Base-by-base conservation (phyloP, 1,140 invertebrate species). In the Hydropsyche tenuis region DNA sequence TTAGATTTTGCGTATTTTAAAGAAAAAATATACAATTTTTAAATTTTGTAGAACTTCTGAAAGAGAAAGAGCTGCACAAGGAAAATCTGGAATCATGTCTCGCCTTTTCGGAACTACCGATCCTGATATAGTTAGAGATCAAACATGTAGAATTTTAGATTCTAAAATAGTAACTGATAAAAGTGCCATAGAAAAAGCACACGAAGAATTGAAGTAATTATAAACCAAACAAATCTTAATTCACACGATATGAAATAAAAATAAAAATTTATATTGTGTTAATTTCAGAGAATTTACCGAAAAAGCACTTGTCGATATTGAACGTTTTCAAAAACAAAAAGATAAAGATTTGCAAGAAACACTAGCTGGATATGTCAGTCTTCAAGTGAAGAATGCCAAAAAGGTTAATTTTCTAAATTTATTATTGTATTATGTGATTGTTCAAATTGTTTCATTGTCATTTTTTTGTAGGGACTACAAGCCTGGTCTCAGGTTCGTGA, bases 371-470 rank as follows among this genome's bases (percentile, higher is more conserved):
- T 94, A 92, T 82, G 91, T 92, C 68, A 86, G 91, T 65, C 83
- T 94, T 77, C 92, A 94, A 84, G 90, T 93, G 68, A 93, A 94
- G 85, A 87, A 91, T 78, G 90, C 92, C 66, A 91, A 90, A 86
- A 94, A 93, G 90, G 92, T 94, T 84, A 46, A 25, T 18, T 30
- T 66, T 64, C 16, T 53, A 51, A 11, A 69, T 62, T 25, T n/a
- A 48, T 69, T 46, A 12, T 18, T 9, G 2, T 43, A 43, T 43
- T 1, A 42, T 22, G 16, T 20, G 1, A n/a, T 12, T 65, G 30
- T 42, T 18, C 43, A 18, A 43, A 30, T 18, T 43, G 4, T 20
- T 22, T 43, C n/a, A 65, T 65, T 43, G n/a, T n/a, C n/a, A n/a
- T 65, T 27, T 5, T 18, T 79, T 86, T 87, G 45, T 81, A 93